Base-by-base conservation (phyloP, 1,140 invertebrate species). In the Thaumetopoea pityocampa region DNA sequence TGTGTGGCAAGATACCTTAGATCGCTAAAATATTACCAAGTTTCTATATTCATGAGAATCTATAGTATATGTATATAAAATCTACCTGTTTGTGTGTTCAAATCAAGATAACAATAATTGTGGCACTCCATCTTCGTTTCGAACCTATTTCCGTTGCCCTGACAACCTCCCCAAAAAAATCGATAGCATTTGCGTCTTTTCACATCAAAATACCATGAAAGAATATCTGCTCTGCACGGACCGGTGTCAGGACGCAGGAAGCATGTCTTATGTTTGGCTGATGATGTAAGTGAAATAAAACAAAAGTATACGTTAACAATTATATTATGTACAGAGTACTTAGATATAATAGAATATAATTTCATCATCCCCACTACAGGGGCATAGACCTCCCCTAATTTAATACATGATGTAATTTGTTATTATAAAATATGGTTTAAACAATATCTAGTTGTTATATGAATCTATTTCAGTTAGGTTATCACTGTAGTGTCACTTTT, bases 111-210 rank as follows among this genome's bases (percentile, higher is more conserved):
- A 71, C 96, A 98, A 42, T 90, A 86, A 4, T 88, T 77, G 60
- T 91, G 90, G 67, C 97, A 99, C 43, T 94, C 92, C 33, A 94
- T 90, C 63, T 92, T 88, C 3, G 88, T 90, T 22, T 90, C 90
- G 73, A 97, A 99, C n/a, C 92, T 87, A 73, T 98, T 96, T 2
- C 89, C 90, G 68, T 98, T 98, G 7, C 96, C 96, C 2, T 93
- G 92, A 70, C 96, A 97, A n/a, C 96, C 95, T 3, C 96, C 96
- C 78, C 96, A 98, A 91, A 93, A 97, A 77, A 98, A 98, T 27
- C 93, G 86, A 4, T 91, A 92, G 66, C 96, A 98, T 15, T 90
- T 91, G n/a, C 92, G 91, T 69, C 95, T 94, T 18, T 90, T 88
- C 15, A 90, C 91, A 63, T 97, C 94, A 70, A 92, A 98, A 87